Conservation (phyloP, 2,888 invertebrate genomes). For the Cryptocephalus moraei region DNA sequence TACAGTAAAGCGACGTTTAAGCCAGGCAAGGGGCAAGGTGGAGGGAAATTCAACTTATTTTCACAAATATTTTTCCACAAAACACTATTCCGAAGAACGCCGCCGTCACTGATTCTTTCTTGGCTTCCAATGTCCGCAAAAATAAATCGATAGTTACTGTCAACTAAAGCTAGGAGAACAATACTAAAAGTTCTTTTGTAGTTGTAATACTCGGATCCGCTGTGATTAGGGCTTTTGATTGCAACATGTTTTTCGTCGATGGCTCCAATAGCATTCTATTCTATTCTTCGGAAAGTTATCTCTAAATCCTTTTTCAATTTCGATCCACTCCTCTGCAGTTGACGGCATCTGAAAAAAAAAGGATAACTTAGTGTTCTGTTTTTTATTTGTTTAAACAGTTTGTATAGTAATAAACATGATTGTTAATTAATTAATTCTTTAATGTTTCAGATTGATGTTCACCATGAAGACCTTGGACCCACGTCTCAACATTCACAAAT, state of each 20-base stretch:
- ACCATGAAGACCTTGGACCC: too few species aligned
- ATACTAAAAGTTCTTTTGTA: constrained; percentile 27
- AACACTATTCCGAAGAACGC: constrained; percentile 16
- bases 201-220: constrained; percentile 22
- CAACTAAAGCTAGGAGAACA: constrained; percentile 29
- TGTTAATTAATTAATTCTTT: too few species aligned
- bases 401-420: too few species aligned
- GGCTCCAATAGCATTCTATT: constrained; percentile 23
- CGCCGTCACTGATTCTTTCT: constrained; percentile 26
- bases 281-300: constrained; percentile 22
- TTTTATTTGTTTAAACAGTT: too few species aligned
- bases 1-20: constrained; percentile 1
- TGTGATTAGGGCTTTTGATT: constrained; percentile 20
- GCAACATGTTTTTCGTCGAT: constrained; percentile 28
- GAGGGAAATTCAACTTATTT: constrained; percentile 8
- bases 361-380: too few species aligned
- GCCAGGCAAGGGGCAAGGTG: constrained; percentile 2
- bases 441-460: too few species aligned
- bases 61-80: constrained; percentile 10
- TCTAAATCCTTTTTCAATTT: constrained; percentile 2
- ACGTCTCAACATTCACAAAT: too few species aligned
- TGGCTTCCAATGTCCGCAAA: constrained; percentile 26
- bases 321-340: constrained; percentile 5
- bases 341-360: constrained; percentile 6
- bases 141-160: constrained; percentile 30